Base-by-base conservation (phyloP, 2,797 vertebrate genomes). In the Phoeniculus purpureus region DNA sequence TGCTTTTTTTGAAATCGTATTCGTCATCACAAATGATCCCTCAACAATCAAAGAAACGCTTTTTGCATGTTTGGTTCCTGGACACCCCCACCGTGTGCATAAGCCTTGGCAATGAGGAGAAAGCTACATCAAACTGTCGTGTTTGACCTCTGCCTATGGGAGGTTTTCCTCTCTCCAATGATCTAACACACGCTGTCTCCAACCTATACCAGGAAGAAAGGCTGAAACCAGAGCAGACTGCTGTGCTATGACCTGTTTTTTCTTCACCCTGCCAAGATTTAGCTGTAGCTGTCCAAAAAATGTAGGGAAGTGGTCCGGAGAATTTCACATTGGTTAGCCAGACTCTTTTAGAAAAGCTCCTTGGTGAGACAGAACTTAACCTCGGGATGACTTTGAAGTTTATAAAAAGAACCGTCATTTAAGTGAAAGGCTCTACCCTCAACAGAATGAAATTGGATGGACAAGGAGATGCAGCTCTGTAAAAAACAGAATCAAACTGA, bases 391-490 rank as follows among this genome's bases (percentile, higher is more conserved):
- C 96, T 97, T 94, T 96, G 95, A 96, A 94, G 94, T 94, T 96
- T 97, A 97, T 97, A 97, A 96, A 97, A 96, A 96, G 96, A 97
- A 95, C 94, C 61, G 50, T 95, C 95, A 94, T 92, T 96, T 95
- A 94, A 89, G 94, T 84, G 95, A 93, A 95, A 94, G 94, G 91
- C 80, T 95, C 87, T 93, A 94, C 95, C 94, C 88, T 93, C 94
- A 68, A 94, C 70, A 93, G 80, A 95, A 95, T 47, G 61, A 93
- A 96, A 96, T 94, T 84, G 92, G 91, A 94, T 50, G 82, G 95
- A 97, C 96, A 96, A 92, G 86, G 88, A 91, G 78, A 95, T 60
- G 82, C 87, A 94, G 91, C 78, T 74, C 80, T 87, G 92, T 95
- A 64, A 85, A 94, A 96, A 96, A 90, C 94, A 95, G 94, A 96